Percentiles rank a stretch among this genome's conserved stretches.
phyloP scores from a whole-genome alignment of 2,888 invertebrate genomes.

The Carabus problematicus region DNA sequence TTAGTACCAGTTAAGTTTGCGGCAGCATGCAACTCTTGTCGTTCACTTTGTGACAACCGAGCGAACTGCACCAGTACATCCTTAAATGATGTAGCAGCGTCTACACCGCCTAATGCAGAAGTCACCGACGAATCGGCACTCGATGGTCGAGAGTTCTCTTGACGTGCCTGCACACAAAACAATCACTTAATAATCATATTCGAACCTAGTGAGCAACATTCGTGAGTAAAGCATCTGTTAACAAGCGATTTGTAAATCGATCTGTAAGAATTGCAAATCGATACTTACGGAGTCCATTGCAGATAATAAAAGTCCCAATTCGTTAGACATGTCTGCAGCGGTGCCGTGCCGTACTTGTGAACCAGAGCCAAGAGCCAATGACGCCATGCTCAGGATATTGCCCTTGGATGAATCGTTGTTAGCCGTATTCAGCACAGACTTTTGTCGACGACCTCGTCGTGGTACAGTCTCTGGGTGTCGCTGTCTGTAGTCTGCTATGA shows the following conservation, averaged over 20 bases:
- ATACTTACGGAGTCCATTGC: constrained; percentile 55
- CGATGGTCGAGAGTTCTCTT: constrained; percentile 60
- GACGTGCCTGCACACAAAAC: constrained; percentile 48
- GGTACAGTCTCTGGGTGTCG: constrained; percentile 78
- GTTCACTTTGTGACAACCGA: constrained; percentile 65
- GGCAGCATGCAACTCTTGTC: constrained; percentile 54
- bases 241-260: too few relatives aligned
- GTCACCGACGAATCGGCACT: constrained; percentile 64
- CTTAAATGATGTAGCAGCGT: constrained; percentile 67
- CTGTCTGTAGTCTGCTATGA: constrained; percentile 81
- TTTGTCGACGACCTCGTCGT: constrained; percentile 70
- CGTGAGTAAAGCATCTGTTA: too few relatives aligned
- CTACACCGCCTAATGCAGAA: constrained; percentile 51
- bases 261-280: neutral
- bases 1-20: constrained; percentile 16
- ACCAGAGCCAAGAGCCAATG: constrained; percentile 60
- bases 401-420: constrained; percentile 50
- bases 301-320: constrained; percentile 54
- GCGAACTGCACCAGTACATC: constrained; percentile 81
- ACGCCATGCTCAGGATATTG: constrained; percentile 45
- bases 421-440: constrained; percentile 60
- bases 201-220: too few relatives aligned
- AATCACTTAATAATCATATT: constrained; percentile 4
- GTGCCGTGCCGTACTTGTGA: constrained; percentile 56
- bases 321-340: constrained; percentile 52